A percentile compares a stretch with the other conserved stretches of the same genome.
Conservation (phyloP, 2,113 vertebrate genomes). For the Bubalus kerabau region DNA sequence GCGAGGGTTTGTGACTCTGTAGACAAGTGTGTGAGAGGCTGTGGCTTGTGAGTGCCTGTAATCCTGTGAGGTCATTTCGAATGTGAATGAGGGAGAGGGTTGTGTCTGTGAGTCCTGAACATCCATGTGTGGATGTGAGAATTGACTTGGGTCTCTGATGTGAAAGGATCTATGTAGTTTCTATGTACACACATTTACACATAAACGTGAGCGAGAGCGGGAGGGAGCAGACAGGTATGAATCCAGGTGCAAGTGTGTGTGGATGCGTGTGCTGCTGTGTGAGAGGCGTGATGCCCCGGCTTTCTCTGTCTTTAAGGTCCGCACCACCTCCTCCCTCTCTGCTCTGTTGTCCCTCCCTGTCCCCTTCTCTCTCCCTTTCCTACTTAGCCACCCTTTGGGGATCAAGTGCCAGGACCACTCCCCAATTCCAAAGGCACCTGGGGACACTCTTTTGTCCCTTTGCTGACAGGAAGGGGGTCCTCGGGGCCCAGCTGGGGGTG, state of each 20-base stretch:
- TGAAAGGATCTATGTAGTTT: background rate
- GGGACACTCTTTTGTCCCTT: background rate
- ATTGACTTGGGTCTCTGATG: background rate
- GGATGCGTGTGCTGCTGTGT: rapidly evolving
- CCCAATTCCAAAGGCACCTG: background rate
- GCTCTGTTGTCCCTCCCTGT: too few relatives aligned
- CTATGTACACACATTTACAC: background rate
- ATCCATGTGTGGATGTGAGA: too few relatives aligned
- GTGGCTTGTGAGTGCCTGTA: background rate
- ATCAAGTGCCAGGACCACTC: background rate
- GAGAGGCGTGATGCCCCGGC: rapidly evolving
- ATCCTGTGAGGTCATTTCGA: background rate
- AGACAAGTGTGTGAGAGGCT: background rate
- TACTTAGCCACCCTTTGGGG: background rate
- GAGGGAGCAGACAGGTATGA: rapidly evolving
- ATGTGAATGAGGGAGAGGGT: background rate
- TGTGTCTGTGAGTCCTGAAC: background rate
- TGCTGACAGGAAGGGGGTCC: background rate
- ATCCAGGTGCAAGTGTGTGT: background rate
- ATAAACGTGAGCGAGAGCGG: background rate
- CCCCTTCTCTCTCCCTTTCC: background rate
- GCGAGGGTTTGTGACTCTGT: too few relatives aligned
- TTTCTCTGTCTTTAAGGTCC: too few relatives aligned
- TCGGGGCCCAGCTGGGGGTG: background rate
- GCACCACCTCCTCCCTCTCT: too few relatives aligned